Base-by-base conservation (phyloP, 2,113 vertebrate genomes). In the Phaetusa simplex region DNA sequence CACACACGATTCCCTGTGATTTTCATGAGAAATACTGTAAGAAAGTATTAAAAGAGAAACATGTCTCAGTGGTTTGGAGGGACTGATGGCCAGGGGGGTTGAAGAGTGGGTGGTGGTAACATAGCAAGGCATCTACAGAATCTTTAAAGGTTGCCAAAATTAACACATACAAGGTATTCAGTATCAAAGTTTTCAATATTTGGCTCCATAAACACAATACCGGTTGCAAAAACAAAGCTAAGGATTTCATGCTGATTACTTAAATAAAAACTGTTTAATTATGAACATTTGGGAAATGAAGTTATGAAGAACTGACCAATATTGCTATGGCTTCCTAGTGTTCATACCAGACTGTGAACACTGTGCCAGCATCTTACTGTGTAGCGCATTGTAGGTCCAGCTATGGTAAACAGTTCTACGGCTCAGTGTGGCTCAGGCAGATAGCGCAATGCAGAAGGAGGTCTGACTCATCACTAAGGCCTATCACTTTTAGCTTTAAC, bases 161-260 rank as follows among this genome's bases (percentile, higher is more conserved):
- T 99, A 99, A 99, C 99, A 99, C 98, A 98, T 99, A 98, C 95
- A 96, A 98, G 98, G 98, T 98, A 99, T 99, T 99, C 98, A 91
- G 99, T 99, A 99, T 99, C 99, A 99, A 99, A 99, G 98, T 98
- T 98, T 98, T 98, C 98, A 98, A 97, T 99, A 99, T 99, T 99
- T 99, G 99, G 99, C 98, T 99, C 98, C 98, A 98, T 97, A 99
- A 99, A 99, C 98, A 99, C 98, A 97, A 99, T 98, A 98, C 98
- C 93, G 98, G 98, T 98, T 99, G 98, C 97, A 97, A 99, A 99
- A 99, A 99, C 98, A 98, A 98, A 98, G 97, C 98, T 97, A 97
- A 99, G 99, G 98, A 98, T 97, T 98, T 98, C 99, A 98, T 98
- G 98, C 99, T 99, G 99, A 98, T 99, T 98, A 97, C 98, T 99